These are phyloP conservation scores for human (Homo sapiens) DNA, from an alignment of 2,113 vertebrate genomes.

Conservation along the genomic window DNA sequence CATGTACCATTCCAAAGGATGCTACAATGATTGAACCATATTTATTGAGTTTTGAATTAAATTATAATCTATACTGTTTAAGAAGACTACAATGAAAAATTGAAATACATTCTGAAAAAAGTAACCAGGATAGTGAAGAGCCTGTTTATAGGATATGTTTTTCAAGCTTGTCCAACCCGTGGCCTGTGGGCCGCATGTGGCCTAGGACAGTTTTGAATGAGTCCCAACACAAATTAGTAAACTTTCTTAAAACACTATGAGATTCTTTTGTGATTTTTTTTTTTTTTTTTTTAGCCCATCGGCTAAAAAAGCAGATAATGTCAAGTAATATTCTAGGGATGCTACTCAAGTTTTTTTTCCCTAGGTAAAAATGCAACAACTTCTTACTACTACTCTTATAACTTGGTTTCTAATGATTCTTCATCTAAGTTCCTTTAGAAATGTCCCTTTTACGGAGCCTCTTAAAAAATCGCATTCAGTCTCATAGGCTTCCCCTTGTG, in stretches of 20 bases:
- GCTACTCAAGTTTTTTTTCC: neutral
- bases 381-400: neutral
- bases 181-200: too few relatives aligned
- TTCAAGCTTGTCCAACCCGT: neutral
- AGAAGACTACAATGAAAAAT: neutral
- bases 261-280: too few relatives aligned
- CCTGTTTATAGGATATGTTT: neutral
- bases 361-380: neutral
- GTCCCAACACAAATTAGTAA: too few relatives aligned
- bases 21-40: neutral
- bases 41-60: neutral
- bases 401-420: constrained; percentile 5
- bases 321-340: neutral
- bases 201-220: too few relatives aligned
- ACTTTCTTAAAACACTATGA: too few relatives aligned
- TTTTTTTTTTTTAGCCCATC: too few relatives aligned
- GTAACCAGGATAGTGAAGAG: neutral
- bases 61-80: constrained; percentile 2
- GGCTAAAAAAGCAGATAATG: neutral
- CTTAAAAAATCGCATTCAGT: neutral
- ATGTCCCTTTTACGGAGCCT: neutral
- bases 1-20: neutral
- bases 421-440: neutral
- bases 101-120: neutral
- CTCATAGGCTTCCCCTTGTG: too few relatives aligned